phyloP scores from a whole-genome alignment of 2,113 vertebrate species.

The Gallinago paraguaiae region DNA sequence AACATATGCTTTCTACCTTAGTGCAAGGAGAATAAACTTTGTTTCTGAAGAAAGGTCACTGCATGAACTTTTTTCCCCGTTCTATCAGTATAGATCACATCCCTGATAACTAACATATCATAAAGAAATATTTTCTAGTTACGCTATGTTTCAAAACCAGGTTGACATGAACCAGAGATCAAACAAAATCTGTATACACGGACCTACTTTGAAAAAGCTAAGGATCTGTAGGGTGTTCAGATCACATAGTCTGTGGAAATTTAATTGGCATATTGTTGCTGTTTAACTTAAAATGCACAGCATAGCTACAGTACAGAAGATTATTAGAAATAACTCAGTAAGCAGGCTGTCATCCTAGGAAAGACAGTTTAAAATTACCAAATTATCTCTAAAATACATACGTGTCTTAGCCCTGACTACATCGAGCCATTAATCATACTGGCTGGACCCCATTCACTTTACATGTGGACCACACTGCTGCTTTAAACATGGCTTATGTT shows the following conservation, averaged over 20 bases:
- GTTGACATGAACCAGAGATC: constrained; percentile 64
- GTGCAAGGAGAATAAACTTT: not conserved
- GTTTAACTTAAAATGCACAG: constrained; percentile 44
- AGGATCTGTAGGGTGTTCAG: constrained; percentile 54
- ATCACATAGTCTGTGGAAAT: constrained; percentile 55
- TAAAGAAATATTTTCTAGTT: constrained; percentile 49
- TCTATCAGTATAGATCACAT: not conserved
- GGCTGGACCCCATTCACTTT: not conserved
- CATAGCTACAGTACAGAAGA: not conserved
- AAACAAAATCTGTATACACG: constrained; percentile 68
- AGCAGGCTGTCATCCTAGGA: constrained; percentile 6
- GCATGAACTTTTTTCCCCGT: not conserved
- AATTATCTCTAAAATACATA: not conserved
- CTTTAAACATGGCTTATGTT: not conserved
- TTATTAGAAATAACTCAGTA: constrained; percentile 29
- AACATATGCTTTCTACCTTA: not conserved
- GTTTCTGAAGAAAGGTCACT: not conserved
- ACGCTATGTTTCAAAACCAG: constrained; percentile 54
- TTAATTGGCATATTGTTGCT: constrained; percentile 65
- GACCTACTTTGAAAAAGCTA: constrained; percentile 62
- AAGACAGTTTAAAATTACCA: constrained; percentile 8
- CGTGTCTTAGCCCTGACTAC: not conserved
- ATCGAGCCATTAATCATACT: not conserved
- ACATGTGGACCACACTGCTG: not conserved
- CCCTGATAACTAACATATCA: constrained; percentile 46